These are phyloP conservation scores for Tachysurus vachellii DNA, from an alignment of 2,113 vertebrate species.

Conservation along the genomic window DNA sequence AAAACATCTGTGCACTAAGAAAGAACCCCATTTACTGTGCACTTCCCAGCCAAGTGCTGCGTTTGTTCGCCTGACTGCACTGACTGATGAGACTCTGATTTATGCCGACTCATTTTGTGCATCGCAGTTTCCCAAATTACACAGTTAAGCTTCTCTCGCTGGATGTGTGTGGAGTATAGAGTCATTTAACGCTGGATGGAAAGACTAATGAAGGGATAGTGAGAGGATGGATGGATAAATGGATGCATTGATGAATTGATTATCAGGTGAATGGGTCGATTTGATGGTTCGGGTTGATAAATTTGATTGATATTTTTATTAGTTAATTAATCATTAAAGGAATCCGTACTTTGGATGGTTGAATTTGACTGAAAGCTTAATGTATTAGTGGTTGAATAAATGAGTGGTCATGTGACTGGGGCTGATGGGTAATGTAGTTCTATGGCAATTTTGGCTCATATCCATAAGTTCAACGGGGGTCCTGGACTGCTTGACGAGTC, in stretches of 20 bases:
- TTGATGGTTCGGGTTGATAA: background rate
- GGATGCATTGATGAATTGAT: background rate
- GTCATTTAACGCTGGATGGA: background rate
- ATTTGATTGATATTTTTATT: background rate
- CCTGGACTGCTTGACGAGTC: too few relatives aligned
- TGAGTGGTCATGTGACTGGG: too few relatives aligned
- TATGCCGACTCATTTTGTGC: slow-evolving; percentile 12
- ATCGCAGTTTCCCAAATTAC: slow-evolving; percentile 16
- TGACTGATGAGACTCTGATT: slow-evolving; percentile 39
- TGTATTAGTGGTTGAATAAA: background rate
- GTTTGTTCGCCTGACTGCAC: slow-evolving; percentile 23
- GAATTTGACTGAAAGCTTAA: background rate
- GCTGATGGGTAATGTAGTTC: too few relatives aligned
- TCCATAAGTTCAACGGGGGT: too few relatives aligned
- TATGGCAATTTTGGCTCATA: too few relatives aligned
- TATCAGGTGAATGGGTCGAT: background rate
- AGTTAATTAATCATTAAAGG: background rate
- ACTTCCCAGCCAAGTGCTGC: slow-evolving; percentile 21
- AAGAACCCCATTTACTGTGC: slow-evolving; percentile 28
- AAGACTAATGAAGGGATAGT: background rate
- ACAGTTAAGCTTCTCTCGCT: background rate
- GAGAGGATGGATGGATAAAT: background rate
- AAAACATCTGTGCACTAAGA: slow-evolving; percentile 45
- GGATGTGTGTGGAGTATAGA: background rate
- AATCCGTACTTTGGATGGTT: background rate